A percentile compares a stretch with the other conserved stretches of the same genome.
These are phyloP conservation scores for Agrotis clavis DNA, from an alignment of 2,888 invertebrate species.

Conservation along the genomic window DNA sequence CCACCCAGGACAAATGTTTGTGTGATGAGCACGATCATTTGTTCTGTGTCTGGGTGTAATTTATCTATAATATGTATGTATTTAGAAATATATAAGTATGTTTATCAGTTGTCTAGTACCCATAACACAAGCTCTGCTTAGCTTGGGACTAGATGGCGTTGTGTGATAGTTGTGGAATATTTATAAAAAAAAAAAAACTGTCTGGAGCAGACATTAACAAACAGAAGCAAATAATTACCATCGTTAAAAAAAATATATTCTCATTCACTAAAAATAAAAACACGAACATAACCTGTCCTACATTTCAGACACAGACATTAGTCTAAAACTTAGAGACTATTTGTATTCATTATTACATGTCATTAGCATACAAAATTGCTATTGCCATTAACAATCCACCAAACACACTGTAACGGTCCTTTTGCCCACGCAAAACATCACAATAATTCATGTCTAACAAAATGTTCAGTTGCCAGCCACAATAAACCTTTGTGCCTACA, in stretches of 20 bases:
- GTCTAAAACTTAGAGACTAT: slow-evolving; percentile 33
- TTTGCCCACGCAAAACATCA: slow-evolving; percentile 54
- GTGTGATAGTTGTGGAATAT: no score
- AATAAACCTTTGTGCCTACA: slow-evolving; percentile 59
- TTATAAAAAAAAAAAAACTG: no score
- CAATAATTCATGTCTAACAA: slow-evolving; percentile 52
- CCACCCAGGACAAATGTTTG: no score
- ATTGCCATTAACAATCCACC: slow-evolving; percentile 51
- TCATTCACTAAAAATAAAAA: slow-evolving; percentile 18
- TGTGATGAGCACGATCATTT: no score
- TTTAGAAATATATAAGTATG: no score
- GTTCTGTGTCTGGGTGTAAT: no score
- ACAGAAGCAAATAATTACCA: slow-evolving; percentile 35
- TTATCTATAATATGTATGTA: no score
- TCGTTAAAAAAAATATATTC: slow-evolving; percentile 21
- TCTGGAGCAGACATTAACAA: slow-evolving; percentile 12
- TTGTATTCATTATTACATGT: slow-evolving; percentile 54
- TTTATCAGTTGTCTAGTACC: no score
- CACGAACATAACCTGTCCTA: slow-evolving; percentile 17
- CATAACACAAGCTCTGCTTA: no score
- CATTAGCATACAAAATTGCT: slow-evolving; percentile 57
- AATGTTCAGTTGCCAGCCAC: slow-evolving; percentile 59
- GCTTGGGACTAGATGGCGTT: no score
- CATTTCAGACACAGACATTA: slow-evolving; percentile 29
- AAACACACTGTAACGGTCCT: slow-evolving; percentile 52